phyloP scores from a whole-genome alignment of 2,113 vertebrate species.

The Clarias gariepinus region DNA sequence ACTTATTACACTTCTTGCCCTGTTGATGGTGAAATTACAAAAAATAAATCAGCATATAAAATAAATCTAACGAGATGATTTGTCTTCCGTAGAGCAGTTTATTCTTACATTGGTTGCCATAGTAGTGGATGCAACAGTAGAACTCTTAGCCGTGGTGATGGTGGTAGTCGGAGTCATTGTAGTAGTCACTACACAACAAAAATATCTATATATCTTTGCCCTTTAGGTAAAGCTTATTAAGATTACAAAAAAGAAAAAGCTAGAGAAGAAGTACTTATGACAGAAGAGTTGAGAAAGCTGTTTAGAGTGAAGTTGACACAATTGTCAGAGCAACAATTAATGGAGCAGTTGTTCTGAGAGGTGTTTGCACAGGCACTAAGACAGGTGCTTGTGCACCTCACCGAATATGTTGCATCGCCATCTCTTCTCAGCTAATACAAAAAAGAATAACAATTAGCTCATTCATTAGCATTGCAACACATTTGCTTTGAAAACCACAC shows the following conservation, averaged over 20 bases:
- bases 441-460: conserved; percentile 16
- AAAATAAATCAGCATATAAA: background rate
- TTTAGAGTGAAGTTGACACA: conserved; percentile 67
- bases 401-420: conserved; percentile 59
- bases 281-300: conserved; percentile 50
- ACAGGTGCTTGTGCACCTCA: conserved; percentile 53
- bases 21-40: conserved; percentile 52
- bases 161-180: conserved; percentile 8
- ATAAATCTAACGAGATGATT: background rate
- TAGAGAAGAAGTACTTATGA: conserved; percentile 52
- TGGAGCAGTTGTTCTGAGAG: conserved; percentile 60
- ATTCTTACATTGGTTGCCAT: conserved; percentile 63
- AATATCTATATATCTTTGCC: background rate
- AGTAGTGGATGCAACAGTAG: background rate
- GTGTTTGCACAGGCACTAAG: conserved; percentile 48
- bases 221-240: background rate
- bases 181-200: background rate
- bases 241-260: background rate
- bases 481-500: background rate
- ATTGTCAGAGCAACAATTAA: conserved; percentile 67
- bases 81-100: background rate
- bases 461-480: conserved; percentile 14
- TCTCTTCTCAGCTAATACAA: conserved; percentile 66
- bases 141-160: conserved; percentile 21
- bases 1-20: conserved; percentile 72